Percentiles rank a stretch among this genome's conserved stretches.
Conservation (phyloP, 53 echinoderm and acorn worm genomes). For the Echinometra lucunter region DNA sequence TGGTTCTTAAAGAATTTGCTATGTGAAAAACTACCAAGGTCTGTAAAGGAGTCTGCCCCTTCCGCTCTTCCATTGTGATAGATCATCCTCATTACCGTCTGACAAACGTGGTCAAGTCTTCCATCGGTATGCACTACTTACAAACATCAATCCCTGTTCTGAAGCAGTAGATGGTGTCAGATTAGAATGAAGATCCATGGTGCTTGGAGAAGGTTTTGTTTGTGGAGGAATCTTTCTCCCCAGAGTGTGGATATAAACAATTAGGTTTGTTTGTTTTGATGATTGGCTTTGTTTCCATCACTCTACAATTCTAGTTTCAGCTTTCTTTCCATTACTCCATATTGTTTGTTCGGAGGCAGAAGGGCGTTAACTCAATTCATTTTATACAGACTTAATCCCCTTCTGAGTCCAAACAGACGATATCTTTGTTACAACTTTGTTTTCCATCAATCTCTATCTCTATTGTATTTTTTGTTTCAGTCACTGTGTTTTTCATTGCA, state of each 20-base stretch:
- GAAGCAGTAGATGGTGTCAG: not conserved
- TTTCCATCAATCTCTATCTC: no score
- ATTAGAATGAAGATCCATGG: not conserved
- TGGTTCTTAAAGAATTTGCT: conserved; percentile 19
- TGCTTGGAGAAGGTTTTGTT: not conserved
- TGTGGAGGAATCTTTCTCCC: not conserved
- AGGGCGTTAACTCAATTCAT: no score
- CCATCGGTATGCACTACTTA: not conserved
- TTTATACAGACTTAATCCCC: no score
- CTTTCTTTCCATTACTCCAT: not conserved
- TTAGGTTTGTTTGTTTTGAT: conserved; percentile 14
- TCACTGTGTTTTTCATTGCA: no score
- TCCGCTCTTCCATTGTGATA: not conserved
- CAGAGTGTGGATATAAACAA: not conserved
- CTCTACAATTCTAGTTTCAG: not conserved
- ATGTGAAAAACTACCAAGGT: not conserved
- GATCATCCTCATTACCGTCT: not conserved
- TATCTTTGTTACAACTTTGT: not conserved
- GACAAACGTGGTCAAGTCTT: not conserved
- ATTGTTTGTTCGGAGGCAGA: no score
- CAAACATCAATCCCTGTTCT: not conserved
- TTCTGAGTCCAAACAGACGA: no score
- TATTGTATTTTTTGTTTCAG: no score
- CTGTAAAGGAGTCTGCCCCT: not conserved
- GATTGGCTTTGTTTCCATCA: not conserved